A percentile compares a stretch with the other conserved stretches of the same genome.
Conservation (phyloP, 2,888 invertebrate species). For the Eudemis profundana region DNA sequence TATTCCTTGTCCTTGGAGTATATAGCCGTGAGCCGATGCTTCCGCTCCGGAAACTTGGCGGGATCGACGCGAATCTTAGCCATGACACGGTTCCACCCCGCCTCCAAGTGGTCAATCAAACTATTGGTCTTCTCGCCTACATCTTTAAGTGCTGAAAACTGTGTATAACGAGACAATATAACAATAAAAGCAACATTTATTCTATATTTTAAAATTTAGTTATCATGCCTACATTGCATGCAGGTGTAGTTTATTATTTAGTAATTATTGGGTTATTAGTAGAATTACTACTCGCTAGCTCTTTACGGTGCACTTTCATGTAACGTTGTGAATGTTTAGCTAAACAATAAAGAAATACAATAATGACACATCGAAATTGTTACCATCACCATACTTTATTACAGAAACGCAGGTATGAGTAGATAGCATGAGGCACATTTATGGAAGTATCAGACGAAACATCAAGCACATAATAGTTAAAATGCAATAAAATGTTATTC, state of each 20-base stretch:
- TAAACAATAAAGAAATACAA: neutral
- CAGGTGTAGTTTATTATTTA: constrained; percentile 13
- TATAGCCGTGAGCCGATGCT: constrained; percentile 93
- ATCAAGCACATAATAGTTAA: neutral
- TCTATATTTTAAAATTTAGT: neutral
- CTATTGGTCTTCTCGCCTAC: constrained; percentile 86
- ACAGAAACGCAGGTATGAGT: neutral
- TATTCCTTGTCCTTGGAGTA: constrained; percentile 97
- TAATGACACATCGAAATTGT: neutral
- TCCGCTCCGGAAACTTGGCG: constrained; percentile 89
- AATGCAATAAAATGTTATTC: neutral
- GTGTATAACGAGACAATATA: constrained; percentile 49
- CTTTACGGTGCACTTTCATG: constrained; percentile 4
- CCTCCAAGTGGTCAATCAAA: constrained; percentile 83
- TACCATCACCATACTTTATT: neutral
- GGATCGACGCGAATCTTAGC: constrained; percentile 88
- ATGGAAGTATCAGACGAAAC: neutral
- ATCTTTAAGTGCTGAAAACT: constrained; percentile 87
- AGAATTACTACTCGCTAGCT: neutral
- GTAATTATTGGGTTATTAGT: neutral
- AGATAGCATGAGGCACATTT: neutral
- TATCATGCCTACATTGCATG: constrained; percentile 20
- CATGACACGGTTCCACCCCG: constrained; percentile 85
- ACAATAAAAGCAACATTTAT: neutral
- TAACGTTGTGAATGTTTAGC: neutral